Conservation (phyloP, 2,888 invertebrate genomes). For the Drosophila picticornis region DNA sequence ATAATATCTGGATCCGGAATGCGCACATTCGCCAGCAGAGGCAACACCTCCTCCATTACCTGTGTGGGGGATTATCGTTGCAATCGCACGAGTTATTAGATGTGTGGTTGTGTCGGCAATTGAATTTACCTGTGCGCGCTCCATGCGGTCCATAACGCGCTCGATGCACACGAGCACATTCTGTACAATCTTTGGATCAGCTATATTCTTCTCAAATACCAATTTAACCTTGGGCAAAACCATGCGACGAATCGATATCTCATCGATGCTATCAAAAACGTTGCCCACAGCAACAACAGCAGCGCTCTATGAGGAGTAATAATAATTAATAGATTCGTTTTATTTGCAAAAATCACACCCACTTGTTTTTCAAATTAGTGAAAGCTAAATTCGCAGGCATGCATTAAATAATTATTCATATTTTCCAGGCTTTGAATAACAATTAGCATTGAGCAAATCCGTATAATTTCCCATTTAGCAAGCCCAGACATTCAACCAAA, state of each 20-base stretch:
- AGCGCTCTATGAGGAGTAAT: slow-evolving; percentile 89
- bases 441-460: neutral
- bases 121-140: slow-evolving; percentile 89
- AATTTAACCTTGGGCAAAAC: slow-evolving; percentile 93
- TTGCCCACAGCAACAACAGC: slow-evolving; percentile 94
- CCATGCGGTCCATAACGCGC: slow-evolving; percentile 92
- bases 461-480: neutral
- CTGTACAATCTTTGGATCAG: slow-evolving; percentile 92
- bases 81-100: neutral
- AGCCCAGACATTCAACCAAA: neutral
- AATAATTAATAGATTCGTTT: neutral
- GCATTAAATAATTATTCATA: neutral
- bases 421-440: neutral
- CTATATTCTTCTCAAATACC: slow-evolving; percentile 92
- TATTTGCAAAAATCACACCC: neutral
- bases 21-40: slow-evolving; percentile 93
- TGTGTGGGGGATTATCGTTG: slow-evolving; percentile 35
- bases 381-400: neutral
- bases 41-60: slow-evolving; percentile 95
- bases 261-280: slow-evolving; percentile 93
- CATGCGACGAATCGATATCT: slow-evolving; percentile 91
- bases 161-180: slow-evolving; percentile 92
- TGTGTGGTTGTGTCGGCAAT: slow-evolving; percentile 16
- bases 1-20: slow-evolving; percentile 95
- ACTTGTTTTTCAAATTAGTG: neutral